Base-by-base conservation (phyloP, 2,888 invertebrate genomes). In the Phragmatobia fuliginosa region DNA sequence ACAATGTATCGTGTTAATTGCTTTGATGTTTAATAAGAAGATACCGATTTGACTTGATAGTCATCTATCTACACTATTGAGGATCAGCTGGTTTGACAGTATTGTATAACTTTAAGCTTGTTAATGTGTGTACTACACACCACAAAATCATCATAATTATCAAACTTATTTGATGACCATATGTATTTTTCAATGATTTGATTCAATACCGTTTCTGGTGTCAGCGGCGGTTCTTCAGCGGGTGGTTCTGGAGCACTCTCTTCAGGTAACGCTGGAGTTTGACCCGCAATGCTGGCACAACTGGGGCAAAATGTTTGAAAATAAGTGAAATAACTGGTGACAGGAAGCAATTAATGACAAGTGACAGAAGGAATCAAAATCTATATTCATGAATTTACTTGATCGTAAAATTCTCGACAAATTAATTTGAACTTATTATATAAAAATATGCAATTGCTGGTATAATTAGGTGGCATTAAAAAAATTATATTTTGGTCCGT, bases 261-360 rank as follows among this genome's bases (percentile, higher is more conserved):
- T 68, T 93, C 92, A 0, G 90, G 88, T 59, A 91, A 70, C 14
- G 87, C 83, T 7, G 90, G 87, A 49, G 88, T 84, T 60, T 87
- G 87, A 3, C 88, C 86, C 0, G 87, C 90, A 63, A 93, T 86
- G 68, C 90, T 92, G 2, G 92, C 93, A 56, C 88, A 87, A 80
- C 94, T 94, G 71, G 21, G 80, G 71, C 21, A 49, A 62, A 73
- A 16, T 21, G 33, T 60, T 60, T 33, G n/a, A n/a, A n/a, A 33
- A n/a, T 33, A 60, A 33, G 59, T 8, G n/a, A 32, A 1, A 28
- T 8, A 38, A 14, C 38, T 14, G 36, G 33, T 33, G 36, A n/a
- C n/a, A n/a, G n/a, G n/a, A n/a, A n/a, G n/a, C n/a, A n/a, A n/a
- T n/a, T n/a, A n/a, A 36, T 36, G 36, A 36, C 11, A 36, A 11